These are phyloP conservation scores for Oophaga sylvatica DNA, from an alignment of 2,797 vertebrate species.

Conservation along the genomic window DNA sequence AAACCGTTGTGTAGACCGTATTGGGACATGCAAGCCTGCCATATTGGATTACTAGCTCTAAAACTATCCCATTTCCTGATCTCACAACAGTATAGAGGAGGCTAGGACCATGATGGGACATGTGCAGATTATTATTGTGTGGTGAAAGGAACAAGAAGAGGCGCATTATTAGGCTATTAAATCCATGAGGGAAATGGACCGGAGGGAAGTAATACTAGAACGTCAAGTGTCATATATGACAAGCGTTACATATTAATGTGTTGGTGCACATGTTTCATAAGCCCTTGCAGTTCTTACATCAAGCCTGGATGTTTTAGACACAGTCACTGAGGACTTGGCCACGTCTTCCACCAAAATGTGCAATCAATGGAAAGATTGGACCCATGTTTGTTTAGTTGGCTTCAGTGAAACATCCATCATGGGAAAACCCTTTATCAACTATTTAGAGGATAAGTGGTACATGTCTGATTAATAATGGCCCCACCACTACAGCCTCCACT, in stretches of 20 bases:
- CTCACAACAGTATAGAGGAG: not conserved
- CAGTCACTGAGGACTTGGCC: not conserved
- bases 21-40: not conserved
- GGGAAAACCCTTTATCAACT: no score
- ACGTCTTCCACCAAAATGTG: not conserved
- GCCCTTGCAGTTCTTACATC: not conserved
- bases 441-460: no score
- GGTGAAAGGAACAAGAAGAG: conserved; percentile 7
- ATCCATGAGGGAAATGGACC: not conserved
- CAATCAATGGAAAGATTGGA: not conserved
- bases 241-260: not conserved
- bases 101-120: conserved; percentile 8
- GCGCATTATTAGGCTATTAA: not conserved
- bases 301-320: not conserved
- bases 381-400: no score
- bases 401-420: no score
- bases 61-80: conserved; percentile 7
- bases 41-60: conserved; percentile 17
- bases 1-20: not conserved
- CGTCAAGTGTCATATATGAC: not conserved
- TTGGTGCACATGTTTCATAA: not conserved
- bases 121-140: not conserved
- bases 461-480: no score
- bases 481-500: no score
- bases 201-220: not conserved